Evolutionary conservation across 2,113 vertebrate species (phyloP).

Genomic region (Parus major): DNA sequence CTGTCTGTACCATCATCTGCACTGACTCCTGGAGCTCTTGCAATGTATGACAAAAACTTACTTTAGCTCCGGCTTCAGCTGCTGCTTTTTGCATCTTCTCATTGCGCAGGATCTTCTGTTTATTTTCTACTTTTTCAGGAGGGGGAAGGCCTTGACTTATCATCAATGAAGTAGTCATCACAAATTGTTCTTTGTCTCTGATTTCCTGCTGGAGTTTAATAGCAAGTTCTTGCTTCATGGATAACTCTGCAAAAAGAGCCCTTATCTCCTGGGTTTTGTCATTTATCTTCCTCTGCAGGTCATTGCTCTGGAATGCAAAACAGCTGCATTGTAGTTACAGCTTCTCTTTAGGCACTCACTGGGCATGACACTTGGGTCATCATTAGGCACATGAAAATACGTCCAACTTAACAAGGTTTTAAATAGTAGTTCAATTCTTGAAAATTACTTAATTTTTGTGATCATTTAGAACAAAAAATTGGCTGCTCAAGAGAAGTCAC

Average conservation of each 20-base stretch:
- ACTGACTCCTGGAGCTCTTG: background rate
- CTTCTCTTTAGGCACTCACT: background rate
- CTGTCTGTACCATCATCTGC: background rate
- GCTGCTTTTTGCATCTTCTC: constrained; percentile 74
- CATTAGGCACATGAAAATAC: background rate
- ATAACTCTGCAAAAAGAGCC: constrained; percentile 85
- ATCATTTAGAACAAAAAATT: background rate
- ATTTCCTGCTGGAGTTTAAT: constrained; percentile 85
- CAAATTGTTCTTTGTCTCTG: constrained; percentile 79
- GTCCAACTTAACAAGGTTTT: background rate
- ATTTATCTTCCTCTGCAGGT: constrained; percentile 78
- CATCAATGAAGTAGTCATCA: constrained; percentile 77
- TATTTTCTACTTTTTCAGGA: constrained; percentile 77
- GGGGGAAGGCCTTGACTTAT: constrained; percentile 83
- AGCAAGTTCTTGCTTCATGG: constrained; percentile 82
- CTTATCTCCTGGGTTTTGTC: constrained; percentile 77
- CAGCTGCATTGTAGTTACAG: background rate
- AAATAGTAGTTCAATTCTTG: background rate
- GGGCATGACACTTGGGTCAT: background rate
- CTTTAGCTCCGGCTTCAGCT: constrained; percentile 74
- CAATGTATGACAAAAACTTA: constrained; percentile 18
- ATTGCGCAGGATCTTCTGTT: constrained; percentile 75
- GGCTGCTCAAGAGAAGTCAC: background rate
- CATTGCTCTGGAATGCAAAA: constrained; percentile 75
- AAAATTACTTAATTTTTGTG: background rate